Percentiles rank a stretch among this genome's conserved stretches.
These are phyloP conservation scores for Tonatia bakeri DNA, from an alignment of 2,113 vertebrate genomes.

Conservation along the genomic window DNA sequence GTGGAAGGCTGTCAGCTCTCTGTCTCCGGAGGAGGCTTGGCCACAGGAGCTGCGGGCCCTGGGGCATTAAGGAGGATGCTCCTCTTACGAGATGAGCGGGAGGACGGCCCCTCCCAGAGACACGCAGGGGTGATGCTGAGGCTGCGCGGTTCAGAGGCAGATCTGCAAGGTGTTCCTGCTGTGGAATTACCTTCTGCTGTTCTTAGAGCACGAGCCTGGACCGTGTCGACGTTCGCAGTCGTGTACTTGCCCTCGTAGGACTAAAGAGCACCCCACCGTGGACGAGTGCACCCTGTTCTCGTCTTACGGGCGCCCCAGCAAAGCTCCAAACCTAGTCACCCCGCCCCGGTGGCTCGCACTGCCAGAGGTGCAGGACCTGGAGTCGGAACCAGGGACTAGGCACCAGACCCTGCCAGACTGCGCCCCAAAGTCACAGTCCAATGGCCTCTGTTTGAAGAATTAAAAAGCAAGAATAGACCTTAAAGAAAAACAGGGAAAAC, in stretches of 20 bases:
- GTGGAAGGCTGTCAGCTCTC: neutral
- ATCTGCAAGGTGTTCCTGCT: neutral
- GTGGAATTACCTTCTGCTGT: neutral
- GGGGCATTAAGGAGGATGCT: neutral
- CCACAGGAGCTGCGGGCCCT: neutral
- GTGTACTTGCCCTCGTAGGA: neutral
- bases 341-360: neutral
- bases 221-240: neutral
- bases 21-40: neutral
- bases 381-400: neutral
- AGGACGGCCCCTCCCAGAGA: neutral
- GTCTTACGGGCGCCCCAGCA: neutral
- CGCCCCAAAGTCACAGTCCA: neutral
- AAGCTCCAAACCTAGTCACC: neutral
- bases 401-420: neutral
- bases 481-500: neutral
- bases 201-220: neutral
- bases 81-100: neutral
- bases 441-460: slow-evolving; percentile 2
- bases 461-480: slow-evolving; percentile 22
- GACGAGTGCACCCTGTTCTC: neutral
- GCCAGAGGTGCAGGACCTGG: neutral
- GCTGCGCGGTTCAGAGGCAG: neutral
- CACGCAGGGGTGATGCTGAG: accelerated
- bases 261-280: neutral